Percentiles rank a stretch among this genome's conserved stretches.
These are phyloP conservation scores for Cetonia aurata DNA, from an alignment of 2,888 invertebrate species.

Conservation along the genomic window DNA sequence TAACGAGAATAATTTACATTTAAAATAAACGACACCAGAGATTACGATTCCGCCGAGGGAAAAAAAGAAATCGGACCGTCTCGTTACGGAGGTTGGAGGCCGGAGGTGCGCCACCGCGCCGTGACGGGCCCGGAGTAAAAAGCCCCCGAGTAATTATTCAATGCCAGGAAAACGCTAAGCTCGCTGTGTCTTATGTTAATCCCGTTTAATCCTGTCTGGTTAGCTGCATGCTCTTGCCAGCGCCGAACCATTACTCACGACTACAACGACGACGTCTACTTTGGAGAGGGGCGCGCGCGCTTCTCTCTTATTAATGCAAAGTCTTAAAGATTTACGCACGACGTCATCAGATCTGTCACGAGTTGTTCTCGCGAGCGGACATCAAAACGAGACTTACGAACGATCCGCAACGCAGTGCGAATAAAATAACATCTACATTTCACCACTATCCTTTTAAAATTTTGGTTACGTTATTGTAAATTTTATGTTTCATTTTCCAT, in stretches of 20 bases:
- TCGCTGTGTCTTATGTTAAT: constrained; percentile 67
- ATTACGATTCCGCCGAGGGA: constrained; percentile 55
- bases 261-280: constrained; percentile 19
- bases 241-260: constrained; percentile 63
- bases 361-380: not conserved
- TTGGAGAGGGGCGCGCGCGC: constrained; percentile 8
- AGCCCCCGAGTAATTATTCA: constrained; percentile 62
- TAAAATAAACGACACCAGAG: constrained; percentile 60
- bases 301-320: constrained; percentile 43
- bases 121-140: constrained; percentile 23
- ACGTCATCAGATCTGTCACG: constrained; percentile 42
- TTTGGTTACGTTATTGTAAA: too few species aligned
- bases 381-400: too few species aligned
- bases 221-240: constrained; percentile 63
- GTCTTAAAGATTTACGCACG: constrained; percentile 43
- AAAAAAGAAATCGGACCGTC: constrained; percentile 44
- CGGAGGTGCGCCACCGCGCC: constrained; percentile 9
- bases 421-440: too few species aligned
- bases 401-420: too few species aligned
- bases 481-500: too few species aligned
- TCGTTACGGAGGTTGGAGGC: constrained; percentile 11
- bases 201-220: constrained; percentile 66
- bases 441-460: too few species aligned
- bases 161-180: constrained; percentile 66
- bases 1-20: constrained; percentile 55